Evolutionary conservation across 1,140 invertebrate genomes (phyloP), one percentile per base, ranked within the genome.

Genomic region (Andricus grossulariae): DNA sequence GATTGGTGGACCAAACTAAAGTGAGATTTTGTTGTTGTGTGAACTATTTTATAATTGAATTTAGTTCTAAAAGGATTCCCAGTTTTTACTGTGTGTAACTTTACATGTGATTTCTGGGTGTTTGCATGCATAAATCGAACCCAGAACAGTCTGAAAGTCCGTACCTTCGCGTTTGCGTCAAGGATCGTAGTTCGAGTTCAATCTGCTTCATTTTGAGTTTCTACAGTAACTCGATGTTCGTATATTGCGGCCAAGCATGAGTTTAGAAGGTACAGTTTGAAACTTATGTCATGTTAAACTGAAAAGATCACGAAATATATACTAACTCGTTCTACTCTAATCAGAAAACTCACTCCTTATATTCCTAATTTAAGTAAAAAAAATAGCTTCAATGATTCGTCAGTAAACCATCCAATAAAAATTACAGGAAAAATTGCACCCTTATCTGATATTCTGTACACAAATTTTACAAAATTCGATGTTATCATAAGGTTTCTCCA

Each of bases 161-260:
- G 32, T 12, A 32, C 57, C 39, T 45, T 66, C 3, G 57, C 57
- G 15, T 39, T 66, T 66, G 39, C 18, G 18, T 54, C 52, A 54
- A 54, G n/a, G 52, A 7, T 66, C 32, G 57, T 60, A 25, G 57
- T 60, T 25, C 55, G 10, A 13, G 16, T 25, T 60, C 13, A 39
- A 39, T 10, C 13, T 66, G 60, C 60, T 66, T 39, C n/a, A 60
- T 21, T 45, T 39, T 66, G 60, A 66, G 60, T 66, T 66, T 66
- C 60, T 32, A 66, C 21, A 60, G 57, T 60, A 60, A 60, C 60
- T 66, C 32, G 12, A 39, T 13, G 25, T 45, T 55, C 54, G 32
- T 66, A 66, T 39, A 66, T 66, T 66, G 21, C 32, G 57, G 54
- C 39, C 8, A 45, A 45, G 6, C 39, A 45, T 45, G 39, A 7